Conservation (phyloP, 2,797 vertebrate genomes). For the Nasua narica region DNA sequence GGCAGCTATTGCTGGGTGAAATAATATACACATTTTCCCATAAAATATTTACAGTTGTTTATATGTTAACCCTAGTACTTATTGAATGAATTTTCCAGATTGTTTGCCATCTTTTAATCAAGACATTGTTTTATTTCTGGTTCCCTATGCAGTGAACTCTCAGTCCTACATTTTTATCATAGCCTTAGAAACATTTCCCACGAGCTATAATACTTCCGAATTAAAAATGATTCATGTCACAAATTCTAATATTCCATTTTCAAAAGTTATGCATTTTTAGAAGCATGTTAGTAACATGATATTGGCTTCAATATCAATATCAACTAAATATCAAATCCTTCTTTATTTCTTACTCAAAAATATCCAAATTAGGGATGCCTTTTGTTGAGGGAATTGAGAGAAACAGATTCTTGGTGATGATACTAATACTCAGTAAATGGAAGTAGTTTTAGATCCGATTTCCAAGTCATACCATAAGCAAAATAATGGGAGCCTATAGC, state of each 20-base stretch:
- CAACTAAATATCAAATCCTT: neutral
- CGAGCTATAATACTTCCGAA: neutral
- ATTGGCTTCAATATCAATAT: neutral
- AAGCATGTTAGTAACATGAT: neutral
- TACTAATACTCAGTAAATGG: neutral
- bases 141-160: constrained; percentile 66
- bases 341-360: neutral
- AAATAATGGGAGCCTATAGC: neutral
- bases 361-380: neutral
- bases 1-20: constrained; percentile 40
- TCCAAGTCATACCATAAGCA: neutral
- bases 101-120: constrained; percentile 76
- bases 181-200: constrained; percentile 76
- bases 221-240: neutral
- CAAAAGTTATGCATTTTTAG: neutral
- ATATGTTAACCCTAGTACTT: constrained; percentile 68
- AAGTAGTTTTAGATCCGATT: neutral
- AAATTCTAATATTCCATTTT: neutral
- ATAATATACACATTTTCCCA: constrained; percentile 35
- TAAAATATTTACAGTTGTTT: constrained; percentile 74
- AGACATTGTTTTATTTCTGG: constrained; percentile 68
- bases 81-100: constrained; percentile 73
- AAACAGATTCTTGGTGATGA: neutral
- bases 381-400: neutral
- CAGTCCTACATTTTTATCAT: constrained; percentile 70